Evolutionary conservation across 2,888 invertebrate species (phyloP), one percentile per base, ranked within the genome.

Genomic region (Calliopum simillimum): DNA sequence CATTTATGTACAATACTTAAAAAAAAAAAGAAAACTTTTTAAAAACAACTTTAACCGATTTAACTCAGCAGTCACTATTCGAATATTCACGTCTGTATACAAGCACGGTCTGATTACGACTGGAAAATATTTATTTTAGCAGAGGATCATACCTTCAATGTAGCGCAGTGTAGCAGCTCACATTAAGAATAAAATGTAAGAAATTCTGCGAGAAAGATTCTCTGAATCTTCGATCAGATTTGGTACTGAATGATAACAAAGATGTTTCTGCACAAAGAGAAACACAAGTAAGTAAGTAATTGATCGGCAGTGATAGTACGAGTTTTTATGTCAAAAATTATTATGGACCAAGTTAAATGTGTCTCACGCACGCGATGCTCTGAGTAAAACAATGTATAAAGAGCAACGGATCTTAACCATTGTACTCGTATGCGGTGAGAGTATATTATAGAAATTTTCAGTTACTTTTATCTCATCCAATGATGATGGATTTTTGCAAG

Each of bases 21-120:
- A 43, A 59, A 59, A 41, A 59, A 12, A 12, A 59, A 51, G 14
- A 23, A 12, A 65, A 25, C 6, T 19, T 67, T 67, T 67, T 19
- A 44, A 56, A 67, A 59, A 58, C 23, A 43, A 44, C 16, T 23
- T 16, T n/a, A n/a, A 25, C 46, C 41, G 33, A 33, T 33, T 33
- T 33, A 33, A 33, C 33, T 65, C 58, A 63, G 53, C 64, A 59
- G 21, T 58, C 23, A 68, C 43, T 73, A 74, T 63, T 51, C 58
- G 70, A 49, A 58, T 63, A 73, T 79, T 77, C 77, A 83, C 85
- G 85, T 85, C 85, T 84, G 82, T 81, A 84, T 83, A 78, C 82
- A 81, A 83, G 79, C 82, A 82, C 85, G 83, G 79, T 81, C 79
- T 81, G 82, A 80, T 82, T 82, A 79, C 79, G 81, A 86, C 86